These are phyloP conservation scores for Anagyrus pseudococci DNA, from an alignment of 2,888 invertebrate genomes.

Conservation along the genomic window DNA sequence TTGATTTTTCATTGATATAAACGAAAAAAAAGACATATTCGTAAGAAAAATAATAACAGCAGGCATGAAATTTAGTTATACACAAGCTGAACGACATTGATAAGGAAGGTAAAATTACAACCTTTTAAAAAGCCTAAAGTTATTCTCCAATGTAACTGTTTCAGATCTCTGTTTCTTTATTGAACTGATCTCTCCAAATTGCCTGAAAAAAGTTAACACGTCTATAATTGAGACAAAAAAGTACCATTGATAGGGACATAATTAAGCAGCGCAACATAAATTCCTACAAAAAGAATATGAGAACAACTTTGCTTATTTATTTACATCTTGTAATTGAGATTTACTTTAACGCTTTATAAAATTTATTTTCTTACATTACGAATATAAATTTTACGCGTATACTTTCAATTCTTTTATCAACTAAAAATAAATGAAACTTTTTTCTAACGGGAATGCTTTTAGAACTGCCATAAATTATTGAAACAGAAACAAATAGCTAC, in stretches of 20 bases:
- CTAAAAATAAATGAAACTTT: too few relatives aligned
- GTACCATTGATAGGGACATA: conserved; percentile 12
- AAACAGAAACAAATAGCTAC: too few relatives aligned
- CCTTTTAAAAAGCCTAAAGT: conserved; percentile 32
- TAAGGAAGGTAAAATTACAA: conserved; percentile 36
- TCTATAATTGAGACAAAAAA: conserved; percentile 26
- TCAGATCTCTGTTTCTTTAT: conserved; percentile 38
- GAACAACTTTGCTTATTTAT: background rate
- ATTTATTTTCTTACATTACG: background rate
- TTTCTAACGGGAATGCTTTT: too few relatives aligned
- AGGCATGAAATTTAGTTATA: conserved; percentile 18
- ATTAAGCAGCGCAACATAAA: conserved; percentile 5
- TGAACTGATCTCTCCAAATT: conserved; percentile 32
- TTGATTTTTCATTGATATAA: background rate
- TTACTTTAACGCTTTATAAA: background rate
- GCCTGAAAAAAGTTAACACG: conserved; percentile 35
- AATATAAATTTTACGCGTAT: background rate
- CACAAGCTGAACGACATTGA: conserved; percentile 25
- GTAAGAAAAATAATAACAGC: conserved; percentile 19
- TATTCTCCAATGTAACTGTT: too few relatives aligned
- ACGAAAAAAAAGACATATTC: conserved; percentile 23
- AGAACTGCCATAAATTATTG: too few relatives aligned
- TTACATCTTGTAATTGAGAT: background rate
- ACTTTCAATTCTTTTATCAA: too few relatives aligned
- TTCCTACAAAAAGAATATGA: background rate